Evolutionary conservation across 2,113 vertebrate genomes (phyloP), one percentile per base, ranked within the genome.

Genomic region (Phocoena sinus): DNA sequence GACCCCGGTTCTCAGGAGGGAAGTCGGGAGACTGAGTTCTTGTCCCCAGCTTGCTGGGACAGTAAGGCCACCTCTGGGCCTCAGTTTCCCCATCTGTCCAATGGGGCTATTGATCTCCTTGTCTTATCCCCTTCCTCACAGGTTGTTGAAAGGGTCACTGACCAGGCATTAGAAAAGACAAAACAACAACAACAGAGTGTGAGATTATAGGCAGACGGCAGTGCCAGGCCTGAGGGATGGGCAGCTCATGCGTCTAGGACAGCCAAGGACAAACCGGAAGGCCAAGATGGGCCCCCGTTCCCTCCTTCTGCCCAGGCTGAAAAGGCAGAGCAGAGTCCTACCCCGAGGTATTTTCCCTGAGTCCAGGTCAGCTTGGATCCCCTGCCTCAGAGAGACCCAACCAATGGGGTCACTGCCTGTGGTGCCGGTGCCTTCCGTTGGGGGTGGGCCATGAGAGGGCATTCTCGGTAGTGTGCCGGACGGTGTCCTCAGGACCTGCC

Each of bases 371-470:
- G 3, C 53, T 31, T 50, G 62, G 14, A 23, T 31, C 20, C 33
- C n/a, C n/a, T 60, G 6, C 36, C 44, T 73, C 38, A 20, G 4
- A 31, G 68, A 44, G 13, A 74, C 23, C 28, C 68, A 25, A 1
- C 79, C 38, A 0, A 0, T 2, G 2, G 8, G 41, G 18, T 74
- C n/a, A 2, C 63, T 26, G 0, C 12, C 25, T 70, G 70, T 12
- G 11, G 21, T 88, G 28, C 74, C 31, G 65, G 21, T 12, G 2
- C 70, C 58, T 38, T 38, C 36, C 3, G 14, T 8, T 18, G 1
- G 17, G 8, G 18, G 71, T 2, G 31, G 1, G 13, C 3, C 15
- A 38, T 0, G 2, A 31, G 38, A 36, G 47, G 0, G 0, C 36
- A 3, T 63, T n/a, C 25, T 58, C 47, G 28, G 47, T 21, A 3